Base-by-base conservation (phyloP, 2,797 vertebrate genomes). In the Mus spretus region DNA sequence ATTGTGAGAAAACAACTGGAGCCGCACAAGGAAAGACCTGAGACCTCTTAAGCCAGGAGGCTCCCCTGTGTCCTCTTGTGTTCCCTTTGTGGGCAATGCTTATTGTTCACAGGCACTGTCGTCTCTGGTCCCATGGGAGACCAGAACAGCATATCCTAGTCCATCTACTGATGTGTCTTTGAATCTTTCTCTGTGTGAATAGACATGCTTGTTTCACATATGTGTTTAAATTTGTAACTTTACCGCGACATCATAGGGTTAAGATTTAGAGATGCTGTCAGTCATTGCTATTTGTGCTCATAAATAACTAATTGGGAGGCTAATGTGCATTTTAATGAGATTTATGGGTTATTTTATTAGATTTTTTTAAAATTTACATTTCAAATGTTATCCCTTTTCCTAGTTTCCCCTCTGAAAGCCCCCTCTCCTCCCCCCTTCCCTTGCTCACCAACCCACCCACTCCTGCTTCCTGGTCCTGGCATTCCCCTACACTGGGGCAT, bases 231-330 rank as follows among this genome's bases (percentile, higher is more conserved):
- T 91, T 22, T 94, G 34, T 2, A 84, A 67, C 5, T 77, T 92
- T 90, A 74, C 74, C 53, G 87, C n/a, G 59, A 55, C n/a, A 67
- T 91, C 57, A 34, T 55, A 61, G 6, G 26, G 26, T 55, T 84
- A 24, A 90, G 40, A 81, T 89, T 96, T 77, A 44, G 55, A 94
- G 84, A 91, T 88, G 24, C 4, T 93, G 79, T 83, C n/a, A 90
- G 31, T 81, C 77, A 31, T 55, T 13, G 79, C 28, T 90, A 79
- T 59, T 40, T 89, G 3, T 34, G 26, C 12, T 65, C 44, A 50
- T 6, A 94, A 96, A 24, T 34, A 24, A 50, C 26, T 75, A 80
- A 93, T 47, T 95, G 61, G 84, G 77, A 93, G 12, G 3, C 3
- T 89, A 79, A 91, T 3, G 55, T 74, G 17, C 44, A 9, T 5